These are phyloP conservation scores for Irena cyanogastra DNA, from an alignment of 2,113 vertebrate genomes.

Conservation along the genomic window DNA sequence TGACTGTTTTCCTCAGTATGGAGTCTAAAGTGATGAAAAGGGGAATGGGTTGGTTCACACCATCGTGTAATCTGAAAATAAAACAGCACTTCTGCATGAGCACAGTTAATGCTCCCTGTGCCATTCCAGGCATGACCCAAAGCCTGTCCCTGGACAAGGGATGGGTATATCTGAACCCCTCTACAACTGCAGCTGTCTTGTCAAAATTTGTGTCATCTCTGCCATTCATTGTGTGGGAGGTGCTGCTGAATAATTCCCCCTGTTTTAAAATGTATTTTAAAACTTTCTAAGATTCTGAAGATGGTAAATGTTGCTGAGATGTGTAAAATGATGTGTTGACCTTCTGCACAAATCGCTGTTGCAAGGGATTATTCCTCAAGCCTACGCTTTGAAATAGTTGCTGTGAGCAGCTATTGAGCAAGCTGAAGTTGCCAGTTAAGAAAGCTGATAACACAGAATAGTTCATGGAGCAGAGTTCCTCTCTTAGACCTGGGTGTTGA, in stretches of 20 bases:
- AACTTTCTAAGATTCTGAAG: not conserved
- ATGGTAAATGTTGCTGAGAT: not conserved
- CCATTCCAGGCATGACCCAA: not conserved
- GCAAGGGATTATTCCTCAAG: not conserved
- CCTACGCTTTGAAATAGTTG: not conserved
- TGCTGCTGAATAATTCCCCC: not conserved
- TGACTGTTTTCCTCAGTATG: not conserved
- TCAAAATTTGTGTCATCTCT: not conserved
- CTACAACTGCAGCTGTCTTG: not conserved
- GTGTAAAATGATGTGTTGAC: not conserved
- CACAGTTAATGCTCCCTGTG: not conserved
- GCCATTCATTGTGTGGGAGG: not conserved
- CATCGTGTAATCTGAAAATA: not conserved
- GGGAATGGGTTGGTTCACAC: not conserved
- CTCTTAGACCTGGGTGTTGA: not conserved
- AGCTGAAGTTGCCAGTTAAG: not conserved
- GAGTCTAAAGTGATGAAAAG: not conserved
- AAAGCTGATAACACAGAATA: not conserved
- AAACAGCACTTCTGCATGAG: not conserved
- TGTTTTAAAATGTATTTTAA: not conserved
- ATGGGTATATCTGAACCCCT: fast-evolving
- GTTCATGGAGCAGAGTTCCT: not conserved
- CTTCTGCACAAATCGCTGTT: not conserved
- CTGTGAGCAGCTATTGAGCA: not conserved
- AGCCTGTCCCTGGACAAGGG: not conserved